These are phyloP conservation scores for Laticauda laticaudata DNA, from an alignment of 2,113 vertebrate genomes.

Conservation along the genomic window DNA sequence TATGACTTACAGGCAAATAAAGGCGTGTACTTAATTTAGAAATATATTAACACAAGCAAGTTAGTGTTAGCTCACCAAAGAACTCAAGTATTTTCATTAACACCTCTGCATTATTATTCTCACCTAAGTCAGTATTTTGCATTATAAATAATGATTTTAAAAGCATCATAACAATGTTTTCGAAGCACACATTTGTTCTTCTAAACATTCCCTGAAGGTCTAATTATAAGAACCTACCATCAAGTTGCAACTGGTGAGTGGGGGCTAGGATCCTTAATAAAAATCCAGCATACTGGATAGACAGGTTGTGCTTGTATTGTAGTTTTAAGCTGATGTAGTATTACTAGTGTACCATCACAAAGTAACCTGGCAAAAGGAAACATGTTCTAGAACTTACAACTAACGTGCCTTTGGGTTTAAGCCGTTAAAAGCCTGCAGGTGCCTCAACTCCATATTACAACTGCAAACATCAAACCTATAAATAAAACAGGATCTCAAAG, in stretches of 20 bases:
- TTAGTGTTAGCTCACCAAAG: conserved; percentile 62
- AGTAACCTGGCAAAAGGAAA: background rate
- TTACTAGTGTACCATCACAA: background rate
- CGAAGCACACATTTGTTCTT: background rate
- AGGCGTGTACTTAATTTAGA: background rate
- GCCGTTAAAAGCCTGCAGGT: background rate
- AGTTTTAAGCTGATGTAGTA: background rate
- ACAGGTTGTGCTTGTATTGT: background rate
- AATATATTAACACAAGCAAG: conserved; percentile 46
- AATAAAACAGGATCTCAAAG: background rate
- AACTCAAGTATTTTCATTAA: conserved; percentile 55
- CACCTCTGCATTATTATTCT: conserved; percentile 36
- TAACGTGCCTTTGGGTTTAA: background rate
- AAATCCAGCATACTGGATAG: background rate
- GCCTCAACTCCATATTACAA: background rate
- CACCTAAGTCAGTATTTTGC: conserved; percentile 37
- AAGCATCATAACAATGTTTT: conserved; percentile 15
- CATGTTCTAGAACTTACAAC: background rate
- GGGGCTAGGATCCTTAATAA: background rate
- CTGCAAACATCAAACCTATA: background rate
- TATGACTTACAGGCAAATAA: conserved; percentile 14
- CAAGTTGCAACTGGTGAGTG: background rate
- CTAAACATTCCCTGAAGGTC: background rate
- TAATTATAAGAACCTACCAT: background rate
- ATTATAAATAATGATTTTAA: background rate